Evolutionary conservation across 1,140 invertebrate species (phyloP), one percentile per base, ranked within the genome.

Genomic region (Psix sp.): DNA sequence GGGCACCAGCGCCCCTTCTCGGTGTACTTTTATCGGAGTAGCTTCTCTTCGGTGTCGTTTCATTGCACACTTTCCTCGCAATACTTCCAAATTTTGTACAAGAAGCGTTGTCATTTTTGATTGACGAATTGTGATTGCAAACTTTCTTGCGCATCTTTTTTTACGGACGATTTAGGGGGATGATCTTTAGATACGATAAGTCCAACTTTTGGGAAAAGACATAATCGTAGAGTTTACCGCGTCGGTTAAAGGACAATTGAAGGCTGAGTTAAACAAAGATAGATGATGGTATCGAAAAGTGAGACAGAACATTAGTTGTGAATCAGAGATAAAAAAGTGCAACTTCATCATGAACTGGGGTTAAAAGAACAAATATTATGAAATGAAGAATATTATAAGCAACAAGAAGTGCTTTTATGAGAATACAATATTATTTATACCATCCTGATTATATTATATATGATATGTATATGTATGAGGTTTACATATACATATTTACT

Each of bases 361-460:
- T 10, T 29, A 29, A 10, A 7, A 66, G 49, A 76, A 82, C 77
- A 68, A 82, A 77, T 80, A 77, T 80, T 72, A 74, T n/a, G n/a
- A 80, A 77, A 78, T 62, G 68, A 82, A 83, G 9, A 84, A 85
- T 84, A 84, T 83, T 82, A 84, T 86, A 84, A 85, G 84, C 84
- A 84, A 86, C 79, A 85, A 83, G 76, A 86, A 86, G 84, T 86
- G 84, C 83, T 85, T 85, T 86, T 84, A 86, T 80, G 81, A 84
- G 82, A 84, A 81, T 63, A 84, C 79, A 84, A 85, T 85, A 84
- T 84, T 84, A 85, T 84, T 84, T 84, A 84, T 85, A 84, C 79
- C 80, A 85, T 83, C 81, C 79, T 81, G 76, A 84, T 80, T 72
- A 66, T 72, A 70, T 70, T 63, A 56, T 74, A 74, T 74, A 70